phyloP scores from a whole-genome alignment of 2,888 invertebrate species.

The Theretra japonica region DNA sequence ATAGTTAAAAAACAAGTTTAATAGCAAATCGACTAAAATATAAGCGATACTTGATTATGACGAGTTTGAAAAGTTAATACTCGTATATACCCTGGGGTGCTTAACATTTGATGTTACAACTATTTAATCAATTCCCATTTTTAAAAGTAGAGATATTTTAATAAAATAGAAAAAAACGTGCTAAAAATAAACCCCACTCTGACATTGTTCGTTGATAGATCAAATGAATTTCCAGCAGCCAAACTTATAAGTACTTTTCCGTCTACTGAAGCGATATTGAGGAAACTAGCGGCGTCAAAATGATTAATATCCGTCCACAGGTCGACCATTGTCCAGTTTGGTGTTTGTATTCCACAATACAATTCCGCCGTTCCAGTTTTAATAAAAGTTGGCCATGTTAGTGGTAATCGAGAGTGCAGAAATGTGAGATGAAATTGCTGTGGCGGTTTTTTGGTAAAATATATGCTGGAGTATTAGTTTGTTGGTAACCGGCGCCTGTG shows the following conservation, averaged over 20 bases:
- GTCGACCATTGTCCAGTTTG: slow-evolving; percentile 29
- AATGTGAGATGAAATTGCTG: slow-evolving; percentile 7
- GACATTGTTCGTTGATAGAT: too few relatives aligned
- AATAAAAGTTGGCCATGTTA: slow-evolving; percentile 12
- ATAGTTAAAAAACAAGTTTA: too few relatives aligned
- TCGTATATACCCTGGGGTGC: too few relatives aligned
- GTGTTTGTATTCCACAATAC: slow-evolving; percentile 17
- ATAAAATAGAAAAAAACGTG: too few relatives aligned
- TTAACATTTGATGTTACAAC: too few relatives aligned
- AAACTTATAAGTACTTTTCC: not conserved
- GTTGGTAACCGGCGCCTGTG: not conserved
- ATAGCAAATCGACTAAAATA: too few relatives aligned
- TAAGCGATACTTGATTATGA: too few relatives aligned
- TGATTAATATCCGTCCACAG: slow-evolving; percentile 8
- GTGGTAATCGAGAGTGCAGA: slow-evolving; percentile 3
- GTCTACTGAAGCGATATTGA: not conserved
- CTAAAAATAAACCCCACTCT: too few relatives aligned
- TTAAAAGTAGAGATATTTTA: too few relatives aligned
- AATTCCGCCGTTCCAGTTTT: slow-evolving; percentile 23
- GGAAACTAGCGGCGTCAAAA: not conserved
- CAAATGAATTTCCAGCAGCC: not conserved
- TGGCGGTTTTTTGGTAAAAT: not conserved
- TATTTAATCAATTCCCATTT: too few relatives aligned
- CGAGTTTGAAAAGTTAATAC: too few relatives aligned
- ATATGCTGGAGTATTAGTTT: not conserved